Conservation (phyloP, 2,113 vertebrate genomes). For the Carlito syrichta region DNA sequence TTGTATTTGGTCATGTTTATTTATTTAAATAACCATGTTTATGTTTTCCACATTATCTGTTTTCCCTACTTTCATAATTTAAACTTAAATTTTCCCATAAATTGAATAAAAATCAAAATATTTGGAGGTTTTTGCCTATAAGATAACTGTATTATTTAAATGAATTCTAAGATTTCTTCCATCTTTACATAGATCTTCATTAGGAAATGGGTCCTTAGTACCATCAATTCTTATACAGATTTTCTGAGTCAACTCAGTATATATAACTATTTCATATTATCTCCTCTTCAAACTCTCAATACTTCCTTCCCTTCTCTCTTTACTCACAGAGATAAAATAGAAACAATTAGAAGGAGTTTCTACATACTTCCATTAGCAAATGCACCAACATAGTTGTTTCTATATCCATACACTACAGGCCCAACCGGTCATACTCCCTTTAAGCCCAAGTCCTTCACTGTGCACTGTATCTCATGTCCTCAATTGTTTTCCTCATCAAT, state of each 20-base stretch:
- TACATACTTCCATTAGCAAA: neutral
- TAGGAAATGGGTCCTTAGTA: neutral
- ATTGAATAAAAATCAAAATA: too few relatives aligned
- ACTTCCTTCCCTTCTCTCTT: neutral
- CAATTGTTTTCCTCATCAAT: neutral
- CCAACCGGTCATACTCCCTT: neutral
- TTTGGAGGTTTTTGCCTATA: neutral
- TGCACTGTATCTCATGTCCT: neutral
- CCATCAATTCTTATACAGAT: neutral
- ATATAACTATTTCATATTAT: neutral
- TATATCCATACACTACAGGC: rapidly evolving
- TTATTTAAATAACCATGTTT: neutral
- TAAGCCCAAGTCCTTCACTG: neutral
- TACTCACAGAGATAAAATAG: neutral
- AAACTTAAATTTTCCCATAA: too few relatives aligned
- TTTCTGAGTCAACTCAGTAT: neutral
- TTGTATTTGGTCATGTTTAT: neutral
- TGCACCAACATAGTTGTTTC: neutral
- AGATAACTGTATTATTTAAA: neutral
- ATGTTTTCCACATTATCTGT: neutral
- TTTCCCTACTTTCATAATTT: neutral
- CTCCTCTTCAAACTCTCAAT: neutral
- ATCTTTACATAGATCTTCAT: neutral
- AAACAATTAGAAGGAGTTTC: neutral
- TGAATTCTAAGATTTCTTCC: neutral